Percentiles rank a stretch among this genome's conserved stretches.
Conservation (phyloP, 1,140 invertebrate genomes). For the Papilio aristodemus region DNA sequence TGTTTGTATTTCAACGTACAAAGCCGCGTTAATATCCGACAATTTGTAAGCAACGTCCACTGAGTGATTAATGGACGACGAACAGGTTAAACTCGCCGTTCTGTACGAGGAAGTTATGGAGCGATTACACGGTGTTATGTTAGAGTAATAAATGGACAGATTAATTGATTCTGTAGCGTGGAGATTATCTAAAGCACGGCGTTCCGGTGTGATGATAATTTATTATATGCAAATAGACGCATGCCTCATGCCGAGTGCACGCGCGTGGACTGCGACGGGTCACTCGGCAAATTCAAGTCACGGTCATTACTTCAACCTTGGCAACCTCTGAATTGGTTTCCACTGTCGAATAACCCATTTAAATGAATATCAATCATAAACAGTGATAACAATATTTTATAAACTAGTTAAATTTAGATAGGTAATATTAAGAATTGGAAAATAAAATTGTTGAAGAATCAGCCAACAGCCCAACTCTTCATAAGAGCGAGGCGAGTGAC, state of each 20-base stretch:
- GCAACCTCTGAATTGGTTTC: no score
- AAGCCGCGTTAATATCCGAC: constrained; percentile 9
- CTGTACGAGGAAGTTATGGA: constrained; percentile 1
- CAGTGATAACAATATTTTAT: no score
- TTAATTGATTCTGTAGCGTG: constrained; percentile 29
- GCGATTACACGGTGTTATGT: constrained; percentile 26
- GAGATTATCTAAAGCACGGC: constrained; percentile 25
- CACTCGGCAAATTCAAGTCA: neutral
- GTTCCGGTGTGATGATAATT: constrained; percentile 27
- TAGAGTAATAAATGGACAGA: constrained; percentile 36
- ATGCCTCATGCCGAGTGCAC: neutral
- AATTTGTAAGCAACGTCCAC: constrained; percentile 22
- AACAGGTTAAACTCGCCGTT: constrained; percentile 1
- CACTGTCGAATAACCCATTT: neutral
- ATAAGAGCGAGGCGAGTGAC: no score
- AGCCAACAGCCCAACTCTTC: no score
- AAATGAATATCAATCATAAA: no score
- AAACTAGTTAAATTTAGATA: no score
- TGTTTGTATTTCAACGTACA: constrained; percentile 25
- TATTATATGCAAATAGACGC: constrained; percentile 17
- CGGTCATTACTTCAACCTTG: neutral
- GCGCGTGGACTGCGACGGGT: neutral
- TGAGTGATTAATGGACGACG: constrained; percentile 23
- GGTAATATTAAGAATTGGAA: no score
- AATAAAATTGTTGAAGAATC: no score